These are phyloP conservation scores for Palythoa heliodiscus DNA, from an alignment of 92 coral and sea anemone species.

Conservation along the genomic window DNA sequence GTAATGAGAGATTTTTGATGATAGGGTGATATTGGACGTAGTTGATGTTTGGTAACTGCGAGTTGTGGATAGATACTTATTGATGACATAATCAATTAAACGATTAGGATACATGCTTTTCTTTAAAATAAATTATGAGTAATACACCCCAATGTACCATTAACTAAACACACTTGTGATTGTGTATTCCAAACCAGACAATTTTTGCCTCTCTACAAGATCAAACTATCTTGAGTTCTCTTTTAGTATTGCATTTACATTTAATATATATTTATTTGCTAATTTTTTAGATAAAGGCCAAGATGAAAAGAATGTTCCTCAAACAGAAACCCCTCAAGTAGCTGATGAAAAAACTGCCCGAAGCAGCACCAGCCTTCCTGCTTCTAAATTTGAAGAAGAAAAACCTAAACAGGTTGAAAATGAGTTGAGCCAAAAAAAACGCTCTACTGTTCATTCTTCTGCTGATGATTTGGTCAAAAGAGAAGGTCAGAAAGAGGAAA, in stretches of 20 bases:
- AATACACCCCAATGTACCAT: no score
- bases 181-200: not conserved
- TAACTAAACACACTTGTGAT: not conserved
- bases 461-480: not conserved
- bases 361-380: not conserved
- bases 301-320: not conserved
- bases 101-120: no score
- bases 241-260: no score
- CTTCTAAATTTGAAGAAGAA: not conserved
- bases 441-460: not conserved
- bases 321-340: not conserved
- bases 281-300: not conserved
- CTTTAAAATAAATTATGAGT: no score
- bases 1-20: no score
- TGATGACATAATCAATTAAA: no score
- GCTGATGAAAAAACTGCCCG: constrained; percentile 14
- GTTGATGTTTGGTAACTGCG: no score
- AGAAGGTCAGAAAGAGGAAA: not conserved
- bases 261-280: no score
- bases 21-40: no score
- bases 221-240: no score
- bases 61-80: no score
- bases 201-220: no score
- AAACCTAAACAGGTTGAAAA: not conserved
- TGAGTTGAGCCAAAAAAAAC: not conserved